Conservation (phyloP, 92 coral and sea anemone genomes). For the Bergia puertoricense region DNA sequence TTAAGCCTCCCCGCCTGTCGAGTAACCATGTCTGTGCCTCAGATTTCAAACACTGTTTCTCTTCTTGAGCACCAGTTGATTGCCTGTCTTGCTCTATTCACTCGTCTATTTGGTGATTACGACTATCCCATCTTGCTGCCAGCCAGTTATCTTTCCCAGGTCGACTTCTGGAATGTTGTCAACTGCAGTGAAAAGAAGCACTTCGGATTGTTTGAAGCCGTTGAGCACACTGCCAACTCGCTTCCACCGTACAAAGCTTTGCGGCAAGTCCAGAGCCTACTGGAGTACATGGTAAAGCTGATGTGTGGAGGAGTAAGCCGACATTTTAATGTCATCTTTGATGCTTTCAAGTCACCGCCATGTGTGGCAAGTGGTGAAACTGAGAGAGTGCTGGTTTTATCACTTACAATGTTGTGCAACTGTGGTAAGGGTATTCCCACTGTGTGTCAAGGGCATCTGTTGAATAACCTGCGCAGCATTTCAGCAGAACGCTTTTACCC, state of each 20-base stretch:
- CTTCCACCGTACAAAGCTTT: conserved; percentile 48
- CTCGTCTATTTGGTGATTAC: conserved; percentile 60
- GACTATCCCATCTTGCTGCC: conserved; percentile 71
- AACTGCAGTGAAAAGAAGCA: conserved; percentile 52
- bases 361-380: conserved; percentile 58
- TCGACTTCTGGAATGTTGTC: conserved; percentile 67
- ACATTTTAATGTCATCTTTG: conserved; percentile 65
- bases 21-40: conserved; percentile 57
- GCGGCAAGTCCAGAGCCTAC: conserved; percentile 62
- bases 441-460: conserved; percentile 43
- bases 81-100: conserved; percentile 68
- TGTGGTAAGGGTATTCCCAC: conserved; percentile 75
- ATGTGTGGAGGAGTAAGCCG: conserved; percentile 64
- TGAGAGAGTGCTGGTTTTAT: conserved; percentile 76
- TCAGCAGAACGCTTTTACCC: conserved; percentile 55
- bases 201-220: conserved; percentile 44
- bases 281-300: conserved; percentile 65
- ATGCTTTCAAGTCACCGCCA: conserved; percentile 52
- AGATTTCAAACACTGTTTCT: conserved; percentile 73
- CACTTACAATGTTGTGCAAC: conserved; percentile 86
- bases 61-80: conserved; percentile 81
- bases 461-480: conserved; percentile 47
- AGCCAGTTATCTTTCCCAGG: conserved; percentile 70
- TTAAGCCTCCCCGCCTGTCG: conserved; percentile 57
- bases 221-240: conserved; percentile 55